These are phyloP conservation scores for Peromyscus californicus DNA, from an alignment of 2,113 vertebrate species.

Conservation along the genomic window DNA sequence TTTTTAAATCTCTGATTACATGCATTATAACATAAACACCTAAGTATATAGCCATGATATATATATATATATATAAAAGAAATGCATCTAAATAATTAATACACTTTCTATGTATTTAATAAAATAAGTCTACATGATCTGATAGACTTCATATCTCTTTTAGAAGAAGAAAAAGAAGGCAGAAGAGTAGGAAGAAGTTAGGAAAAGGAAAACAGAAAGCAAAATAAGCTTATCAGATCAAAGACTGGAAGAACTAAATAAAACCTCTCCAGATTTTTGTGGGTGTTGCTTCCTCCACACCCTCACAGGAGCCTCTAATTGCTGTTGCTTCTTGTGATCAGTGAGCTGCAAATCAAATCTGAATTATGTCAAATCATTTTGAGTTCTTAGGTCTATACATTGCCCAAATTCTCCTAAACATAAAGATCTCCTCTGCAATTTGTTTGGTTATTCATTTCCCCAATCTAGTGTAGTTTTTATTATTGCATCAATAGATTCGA, in stretches of 20 bases:
- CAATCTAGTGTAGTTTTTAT: constrained; percentile 2
- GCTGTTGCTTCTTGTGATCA: neutral
- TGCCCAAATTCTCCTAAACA: neutral
- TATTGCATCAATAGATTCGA: neutral
- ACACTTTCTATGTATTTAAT: neutral
- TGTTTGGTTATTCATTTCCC: neutral
- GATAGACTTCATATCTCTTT: constrained; percentile 11
- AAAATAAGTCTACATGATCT: neutral
- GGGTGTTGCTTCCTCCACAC: neutral
- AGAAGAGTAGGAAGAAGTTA: neutral
- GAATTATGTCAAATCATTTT: constrained; percentile 49
- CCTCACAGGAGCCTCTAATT: neutral
- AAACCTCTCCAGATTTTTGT: constrained; percentile 30
- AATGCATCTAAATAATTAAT: neutral
- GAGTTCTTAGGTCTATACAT: constrained; percentile 16
- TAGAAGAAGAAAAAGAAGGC: neutral
- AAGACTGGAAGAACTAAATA: neutral
- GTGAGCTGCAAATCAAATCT: constrained; percentile 29
- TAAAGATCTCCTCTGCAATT: neutral
- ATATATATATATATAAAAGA: neutral
- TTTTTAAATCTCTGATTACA: neutral
- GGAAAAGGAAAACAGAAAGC: neutral
- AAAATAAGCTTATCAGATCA: neutral
- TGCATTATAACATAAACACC: neutral
- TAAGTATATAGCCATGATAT: neutral